phyloP scores from a whole-genome alignment of 2,888 invertebrate species.

The Oscheius onirici region DNA sequence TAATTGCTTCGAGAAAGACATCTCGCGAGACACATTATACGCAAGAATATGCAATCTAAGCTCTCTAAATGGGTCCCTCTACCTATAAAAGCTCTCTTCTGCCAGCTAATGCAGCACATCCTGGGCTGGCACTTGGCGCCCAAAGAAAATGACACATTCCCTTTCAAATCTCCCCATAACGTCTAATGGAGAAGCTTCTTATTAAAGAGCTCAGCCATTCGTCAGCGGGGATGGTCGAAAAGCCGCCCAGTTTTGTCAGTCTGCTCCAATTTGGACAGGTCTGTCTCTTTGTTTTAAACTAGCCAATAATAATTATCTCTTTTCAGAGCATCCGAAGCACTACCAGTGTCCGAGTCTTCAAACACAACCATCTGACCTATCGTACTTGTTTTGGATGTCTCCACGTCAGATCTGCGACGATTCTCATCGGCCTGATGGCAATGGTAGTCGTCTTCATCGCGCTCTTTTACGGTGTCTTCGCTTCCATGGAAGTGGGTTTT shows the following conservation, averaged over 20 bases:
- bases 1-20: too few species aligned
- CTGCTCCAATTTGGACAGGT: conserved; percentile 8
- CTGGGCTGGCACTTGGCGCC: too few species aligned
- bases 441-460: conserved; percentile 47
- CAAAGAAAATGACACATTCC: too few species aligned
- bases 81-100: too few species aligned
- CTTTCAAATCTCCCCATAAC: too few species aligned
- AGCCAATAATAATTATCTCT: background rate
- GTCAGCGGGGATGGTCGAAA: background rate
- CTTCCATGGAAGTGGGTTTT: conserved; percentile 44
- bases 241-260: background rate
- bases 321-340: conserved; percentile 35
- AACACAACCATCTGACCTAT: conserved; percentile 55
- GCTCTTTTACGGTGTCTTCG: conserved; percentile 50
- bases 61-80: too few species aligned
- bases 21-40: too few species aligned
- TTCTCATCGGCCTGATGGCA: conserved; percentile 53
- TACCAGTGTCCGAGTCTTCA: conserved; percentile 53
- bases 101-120: too few species aligned
- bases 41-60: too few species aligned
- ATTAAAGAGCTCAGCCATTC: too few species aligned
- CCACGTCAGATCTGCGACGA: conserved; percentile 56
- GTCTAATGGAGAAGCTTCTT: too few species aligned
- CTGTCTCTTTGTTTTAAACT: background rate
- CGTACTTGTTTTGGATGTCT: conserved; percentile 54